Evolutionary conservation across 2,888 invertebrate genomes (phyloP).

Genomic region (Perizoma flavofasciatum): DNA sequence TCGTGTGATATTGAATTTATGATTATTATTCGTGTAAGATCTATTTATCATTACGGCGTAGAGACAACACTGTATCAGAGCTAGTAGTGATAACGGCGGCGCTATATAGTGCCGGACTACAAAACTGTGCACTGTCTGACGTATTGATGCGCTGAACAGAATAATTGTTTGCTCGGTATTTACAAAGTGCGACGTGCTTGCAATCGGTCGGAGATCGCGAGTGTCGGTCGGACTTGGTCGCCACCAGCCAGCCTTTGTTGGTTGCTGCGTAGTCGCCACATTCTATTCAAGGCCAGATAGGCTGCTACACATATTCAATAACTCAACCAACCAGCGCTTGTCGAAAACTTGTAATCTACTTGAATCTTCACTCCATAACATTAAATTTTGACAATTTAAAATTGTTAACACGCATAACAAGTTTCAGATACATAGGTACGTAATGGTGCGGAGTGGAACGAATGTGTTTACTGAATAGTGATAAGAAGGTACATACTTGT

Average conservation of each 20-base stretch:
- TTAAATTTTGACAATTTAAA: no score
- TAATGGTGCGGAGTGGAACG: no score
- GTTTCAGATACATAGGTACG: no score
- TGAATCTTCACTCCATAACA: no score
- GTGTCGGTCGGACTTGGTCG: conserved; percentile 6
- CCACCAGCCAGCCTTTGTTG: background rate
- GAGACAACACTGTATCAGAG: background rate
- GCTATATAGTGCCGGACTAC: background rate
- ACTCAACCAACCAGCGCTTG: background rate
- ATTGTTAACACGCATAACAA: no score
- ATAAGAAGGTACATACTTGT: no score
- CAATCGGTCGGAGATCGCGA: conserved; percentile 16
- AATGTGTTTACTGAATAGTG: no score
- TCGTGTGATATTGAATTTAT: background rate
- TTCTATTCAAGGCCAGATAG: background rate
- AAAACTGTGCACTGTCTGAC: background rate
- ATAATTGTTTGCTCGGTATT: background rate
- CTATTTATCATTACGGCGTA: background rate
- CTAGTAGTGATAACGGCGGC: background rate
- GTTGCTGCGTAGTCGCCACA: background rate
- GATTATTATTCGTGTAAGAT: background rate
- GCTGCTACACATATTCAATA: background rate
- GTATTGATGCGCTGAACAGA: background rate
- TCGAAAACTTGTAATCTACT: background rate
- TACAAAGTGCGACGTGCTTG: conserved; percentile 7